Base-by-base conservation (phyloP, 2,888 invertebrate genomes). In the Trimorus sp. region DNA sequence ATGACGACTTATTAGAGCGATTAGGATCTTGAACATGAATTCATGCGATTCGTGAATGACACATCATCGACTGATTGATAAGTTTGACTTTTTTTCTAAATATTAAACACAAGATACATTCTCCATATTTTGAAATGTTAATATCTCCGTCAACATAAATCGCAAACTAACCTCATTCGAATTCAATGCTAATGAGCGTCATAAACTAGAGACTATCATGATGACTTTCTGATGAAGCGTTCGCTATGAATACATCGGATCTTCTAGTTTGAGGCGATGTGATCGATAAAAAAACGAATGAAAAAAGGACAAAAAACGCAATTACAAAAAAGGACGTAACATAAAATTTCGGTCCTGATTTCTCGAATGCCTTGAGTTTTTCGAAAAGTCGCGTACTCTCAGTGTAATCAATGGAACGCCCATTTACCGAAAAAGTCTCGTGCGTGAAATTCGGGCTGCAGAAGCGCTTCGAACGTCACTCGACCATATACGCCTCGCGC, bases 131-230 rank as follows among this genome's bases (percentile, higher is more conserved):
- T 76, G 76, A 79, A 83, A 79, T 66, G 83, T 83, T 83, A 79
- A 79, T 79, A 79, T 49, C 68, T 53, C 49, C 66, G 79, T 77
- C 77, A 69, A 74, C 75, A 79, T 75, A 77, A 82, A 71, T 82
- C 54, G 82, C 69, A 69, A 65, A 70, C 78, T 82, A 82, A 82
- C 75, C 82, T 82, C 79, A 76, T 79, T 83, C 73, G 71, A 83
- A 83, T 83, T 83, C 83, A 83, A 83, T 76, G 83, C 79, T 83
- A 83, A 83, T 83, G 83, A 79, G 66, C 71, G 76, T 83, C 76
- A 73, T 83, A 76, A 83, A 83, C 76, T 58, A 77, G 59, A 66
- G 56, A 74, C 73, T 74, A 83, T 83, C 83, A 62, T 53, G 77
- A 83, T 76, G 65, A 76, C 70, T 83, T 83, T 83, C 79, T 76